Evolutionary conservation across 2,888 invertebrate species (phyloP).

Genomic region (Chirona hameri): DNA sequence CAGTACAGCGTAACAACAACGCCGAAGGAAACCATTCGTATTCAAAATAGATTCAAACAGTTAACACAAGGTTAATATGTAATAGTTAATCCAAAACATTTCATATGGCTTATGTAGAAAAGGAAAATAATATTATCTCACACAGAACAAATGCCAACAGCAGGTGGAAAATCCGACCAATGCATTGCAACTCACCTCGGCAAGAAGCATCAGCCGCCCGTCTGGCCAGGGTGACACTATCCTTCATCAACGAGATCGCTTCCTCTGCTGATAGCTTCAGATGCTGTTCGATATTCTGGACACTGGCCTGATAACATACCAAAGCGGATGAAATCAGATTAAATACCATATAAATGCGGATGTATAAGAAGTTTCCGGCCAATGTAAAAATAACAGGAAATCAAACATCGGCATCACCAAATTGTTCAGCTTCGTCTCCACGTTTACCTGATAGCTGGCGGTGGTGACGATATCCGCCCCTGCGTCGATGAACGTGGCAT

Average conservation of each 20-base stretch:
- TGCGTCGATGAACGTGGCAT: slow-evolving; percentile 70
- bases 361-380: background rate
- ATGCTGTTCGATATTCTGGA: background rate
- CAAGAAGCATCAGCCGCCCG: background rate
- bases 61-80: background rate
- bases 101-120: background rate
- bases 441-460: slow-evolving; percentile 82
- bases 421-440: no score
- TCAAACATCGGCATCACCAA: slow-evolving; percentile 43
- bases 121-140: background rate
- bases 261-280: background rate
- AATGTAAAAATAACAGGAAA: background rate
- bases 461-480: slow-evolving; percentile 84
- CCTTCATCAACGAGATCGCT: background rate
- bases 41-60: background rate
- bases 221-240: background rate
- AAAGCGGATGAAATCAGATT: background rate
- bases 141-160: background rate
- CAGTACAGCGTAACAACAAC: no score
- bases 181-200: background rate
- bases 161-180: no score
- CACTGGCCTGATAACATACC: background rate
- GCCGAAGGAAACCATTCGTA: no score
- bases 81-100: no score
- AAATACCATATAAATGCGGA: background rate